Conservation (phyloP, 2,113 vertebrate genomes). For the Gadus macrocephalus region DNA sequence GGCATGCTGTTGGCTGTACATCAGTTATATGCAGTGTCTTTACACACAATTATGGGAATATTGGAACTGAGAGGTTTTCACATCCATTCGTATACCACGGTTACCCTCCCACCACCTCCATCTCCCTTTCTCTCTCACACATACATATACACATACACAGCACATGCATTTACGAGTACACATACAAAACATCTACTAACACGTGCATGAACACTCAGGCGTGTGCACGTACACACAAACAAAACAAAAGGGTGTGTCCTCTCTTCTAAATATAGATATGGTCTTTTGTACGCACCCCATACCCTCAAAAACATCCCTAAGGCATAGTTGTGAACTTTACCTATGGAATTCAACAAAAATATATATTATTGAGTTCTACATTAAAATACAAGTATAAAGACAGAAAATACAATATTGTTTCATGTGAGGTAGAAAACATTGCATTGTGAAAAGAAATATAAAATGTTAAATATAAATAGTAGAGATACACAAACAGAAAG, state of each 20-base stretch:
- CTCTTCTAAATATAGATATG: constrained; percentile 19
- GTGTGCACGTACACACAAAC: no score
- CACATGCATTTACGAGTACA: no score
- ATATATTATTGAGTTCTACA: no score
- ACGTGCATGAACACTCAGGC: no score
- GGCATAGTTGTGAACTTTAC: background rate
- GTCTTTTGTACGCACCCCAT: background rate
- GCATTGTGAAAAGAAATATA: constrained; percentile 27
- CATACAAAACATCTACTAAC: no score
- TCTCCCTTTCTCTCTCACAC: no score
- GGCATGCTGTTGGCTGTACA: background rate
- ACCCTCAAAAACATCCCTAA: background rate
- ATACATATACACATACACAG: no score
- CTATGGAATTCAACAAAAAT: background rate
- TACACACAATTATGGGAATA: background rate
- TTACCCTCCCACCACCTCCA: no score
- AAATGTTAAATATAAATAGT: constrained; percentile 3
- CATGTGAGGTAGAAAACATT: constrained; percentile 29
- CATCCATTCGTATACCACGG: no score
- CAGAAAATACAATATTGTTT: constrained; percentile 10
- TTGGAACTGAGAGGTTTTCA: no score
- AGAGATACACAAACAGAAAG: constrained; percentile 34
- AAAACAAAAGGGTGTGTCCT: constrained; percentile 1
- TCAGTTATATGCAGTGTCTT: background rate
- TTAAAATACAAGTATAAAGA: background rate